Evolutionary conservation across 2,113 vertebrate genomes (phyloP).

Genomic region (Atrichornis clamosus): DNA sequence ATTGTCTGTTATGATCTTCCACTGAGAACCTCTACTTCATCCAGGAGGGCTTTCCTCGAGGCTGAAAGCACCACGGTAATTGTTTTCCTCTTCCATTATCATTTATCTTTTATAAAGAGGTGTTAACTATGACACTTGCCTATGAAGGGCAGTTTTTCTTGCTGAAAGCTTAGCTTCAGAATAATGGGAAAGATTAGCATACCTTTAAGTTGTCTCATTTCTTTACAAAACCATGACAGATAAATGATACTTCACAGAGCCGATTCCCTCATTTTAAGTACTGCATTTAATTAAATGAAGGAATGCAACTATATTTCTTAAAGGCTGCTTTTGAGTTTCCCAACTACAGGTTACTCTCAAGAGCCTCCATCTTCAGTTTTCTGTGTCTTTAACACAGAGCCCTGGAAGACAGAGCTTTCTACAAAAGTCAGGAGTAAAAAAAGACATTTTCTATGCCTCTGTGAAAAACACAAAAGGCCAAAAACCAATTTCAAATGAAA

Average conservation of each 20-base stretch:
- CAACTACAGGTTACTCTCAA: slow-evolving; percentile 4
- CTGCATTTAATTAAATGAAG: slow-evolving; percentile 64
- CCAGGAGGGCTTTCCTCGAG: slow-evolving; percentile 24
- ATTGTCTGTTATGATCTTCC: slow-evolving; percentile 54
- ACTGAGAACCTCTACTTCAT: slow-evolving; percentile 52
- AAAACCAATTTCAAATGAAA: background rate
- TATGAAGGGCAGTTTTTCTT: slow-evolving; percentile 67
- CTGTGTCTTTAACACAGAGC: background rate
- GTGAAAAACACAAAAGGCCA: background rate
- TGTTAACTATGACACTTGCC: slow-evolving; percentile 55
- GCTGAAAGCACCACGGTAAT: slow-evolving; percentile 62
- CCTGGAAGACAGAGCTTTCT: background rate
- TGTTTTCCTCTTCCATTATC: slow-evolving; percentile 63
- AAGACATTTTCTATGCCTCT: background rate
- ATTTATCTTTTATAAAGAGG: slow-evolving; percentile 73
- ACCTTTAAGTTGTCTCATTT: slow-evolving; percentile 62
- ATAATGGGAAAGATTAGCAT: slow-evolving; percentile 65
- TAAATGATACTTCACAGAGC: slow-evolving; percentile 52
- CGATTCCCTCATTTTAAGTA: background rate
- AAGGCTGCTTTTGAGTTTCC: slow-evolving; percentile 38
- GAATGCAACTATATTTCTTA: slow-evolving; percentile 37
- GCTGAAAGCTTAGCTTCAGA: slow-evolving; percentile 23
- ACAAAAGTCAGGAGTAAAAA: background rate
- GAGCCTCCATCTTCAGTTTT: slow-evolving; percentile 10
- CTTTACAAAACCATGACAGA: slow-evolving; percentile 54